Conservation (phyloP, 2,888 invertebrate genomes). For the Carabus problematicus region DNA sequence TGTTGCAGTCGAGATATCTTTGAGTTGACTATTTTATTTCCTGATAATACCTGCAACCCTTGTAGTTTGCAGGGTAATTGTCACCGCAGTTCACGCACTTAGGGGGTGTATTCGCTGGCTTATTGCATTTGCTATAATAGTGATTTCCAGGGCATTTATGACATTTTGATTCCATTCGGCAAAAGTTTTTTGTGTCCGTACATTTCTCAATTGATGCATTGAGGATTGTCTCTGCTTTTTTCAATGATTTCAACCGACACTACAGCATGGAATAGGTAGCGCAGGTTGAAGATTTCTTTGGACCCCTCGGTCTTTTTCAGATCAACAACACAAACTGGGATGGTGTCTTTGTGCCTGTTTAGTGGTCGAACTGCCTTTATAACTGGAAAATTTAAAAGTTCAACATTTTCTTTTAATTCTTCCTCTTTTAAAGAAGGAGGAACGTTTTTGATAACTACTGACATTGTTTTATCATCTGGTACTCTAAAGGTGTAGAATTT, state of each 20-base stretch:
- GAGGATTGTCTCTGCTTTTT: slow-evolving; percentile 27
- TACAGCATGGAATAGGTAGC: slow-evolving; percentile 20
- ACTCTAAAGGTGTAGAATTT: no score
- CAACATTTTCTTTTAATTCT: not conserved
- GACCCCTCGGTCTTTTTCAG: slow-evolving; percentile 17
- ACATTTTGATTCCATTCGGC: slow-evolving; percentile 24
- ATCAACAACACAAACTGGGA: slow-evolving; percentile 26
- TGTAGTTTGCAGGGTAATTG: slow-evolving; percentile 20
- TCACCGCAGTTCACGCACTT: slow-evolving; percentile 32
- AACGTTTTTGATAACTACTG: slow-evolving; percentile 1
- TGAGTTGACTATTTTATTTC: no score
- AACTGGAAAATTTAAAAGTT: not conserved
- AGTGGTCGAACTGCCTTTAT: slow-evolving; percentile 5
- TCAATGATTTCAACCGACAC: slow-evolving; percentile 21
- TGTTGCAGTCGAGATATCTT: no score
- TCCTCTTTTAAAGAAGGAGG: not conserved
- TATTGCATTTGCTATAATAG: slow-evolving; percentile 19
- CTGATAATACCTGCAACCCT: no score
- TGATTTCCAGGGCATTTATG: slow-evolving; percentile 27
- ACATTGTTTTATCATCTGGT: not conserved
- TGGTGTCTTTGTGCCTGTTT: slow-evolving; percentile 34
- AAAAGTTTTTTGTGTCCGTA: slow-evolving; percentile 34
- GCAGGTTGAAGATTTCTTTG: slow-evolving; percentile 30
- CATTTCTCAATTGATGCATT: slow-evolving; percentile 31
- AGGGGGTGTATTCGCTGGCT: slow-evolving; percentile 10